Evolutionary conservation across 2,113 vertebrate species (phyloP).

Genomic region (cattle (Bos taurus)): DNA sequence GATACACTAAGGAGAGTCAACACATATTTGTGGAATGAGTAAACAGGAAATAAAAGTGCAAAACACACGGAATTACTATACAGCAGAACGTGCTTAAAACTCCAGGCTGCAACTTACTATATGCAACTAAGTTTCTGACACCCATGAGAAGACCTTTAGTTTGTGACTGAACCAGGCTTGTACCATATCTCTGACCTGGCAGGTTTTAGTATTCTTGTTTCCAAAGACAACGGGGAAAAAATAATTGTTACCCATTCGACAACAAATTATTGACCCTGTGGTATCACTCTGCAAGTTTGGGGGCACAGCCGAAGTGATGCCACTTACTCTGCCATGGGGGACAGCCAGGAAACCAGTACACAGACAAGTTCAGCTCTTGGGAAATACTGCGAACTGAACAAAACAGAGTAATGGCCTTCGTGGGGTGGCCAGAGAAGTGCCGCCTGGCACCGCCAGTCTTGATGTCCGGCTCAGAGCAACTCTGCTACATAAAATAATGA

Average conservation of each 20-base stretch:
- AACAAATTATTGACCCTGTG: neutral
- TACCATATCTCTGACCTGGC: neutral
- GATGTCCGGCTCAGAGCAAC: fast-evolving
- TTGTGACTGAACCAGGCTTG: neutral
- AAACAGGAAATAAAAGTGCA: neutral
- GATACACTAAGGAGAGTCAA: neutral
- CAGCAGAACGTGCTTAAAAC: neutral
- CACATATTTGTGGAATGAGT: neutral
- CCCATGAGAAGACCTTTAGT: neutral
- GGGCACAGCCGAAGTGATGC: fast-evolving
- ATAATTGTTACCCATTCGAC: neutral
- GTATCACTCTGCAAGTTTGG: neutral
- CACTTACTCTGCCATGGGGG: neutral
- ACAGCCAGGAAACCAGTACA: neutral
- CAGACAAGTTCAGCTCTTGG: neutral
- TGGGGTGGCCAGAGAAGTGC: neutral
- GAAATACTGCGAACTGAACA: neutral
- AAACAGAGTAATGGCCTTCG: fast-evolving
- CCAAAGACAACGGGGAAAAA: neutral
- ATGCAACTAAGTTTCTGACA: neutral
- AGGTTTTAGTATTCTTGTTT: neutral
- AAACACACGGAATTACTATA: neutral
- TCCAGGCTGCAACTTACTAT: neutral
- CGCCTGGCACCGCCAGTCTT: neutral
- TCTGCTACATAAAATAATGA: neutral